These are phyloP conservation scores for Trichomycterus rosablanca DNA, from an alignment of 2,113 vertebrate genomes.

Conservation along the genomic window DNA sequence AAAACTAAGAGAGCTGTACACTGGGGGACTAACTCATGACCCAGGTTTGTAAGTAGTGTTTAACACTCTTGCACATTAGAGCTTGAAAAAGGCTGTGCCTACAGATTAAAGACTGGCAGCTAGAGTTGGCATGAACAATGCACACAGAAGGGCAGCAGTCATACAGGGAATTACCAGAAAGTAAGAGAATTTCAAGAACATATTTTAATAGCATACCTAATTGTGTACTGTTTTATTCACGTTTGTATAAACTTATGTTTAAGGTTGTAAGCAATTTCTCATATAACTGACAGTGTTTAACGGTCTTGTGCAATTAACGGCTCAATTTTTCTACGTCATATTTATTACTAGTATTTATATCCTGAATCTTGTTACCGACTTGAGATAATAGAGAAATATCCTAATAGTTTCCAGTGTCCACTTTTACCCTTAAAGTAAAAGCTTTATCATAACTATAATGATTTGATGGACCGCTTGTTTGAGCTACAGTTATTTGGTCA, in stretches of 20 bases:
- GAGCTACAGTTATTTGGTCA: too few relatives aligned
- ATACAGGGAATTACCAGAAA: neutral
- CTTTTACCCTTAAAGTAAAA: too few relatives aligned
- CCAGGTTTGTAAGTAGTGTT: neutral
- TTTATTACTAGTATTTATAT: neutral
- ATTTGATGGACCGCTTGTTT: too few relatives aligned
- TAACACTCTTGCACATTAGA: neutral
- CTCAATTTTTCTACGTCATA: neutral
- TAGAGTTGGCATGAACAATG: too few relatives aligned
- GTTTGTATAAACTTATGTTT: slow-evolving; percentile 24
- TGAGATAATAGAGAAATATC: neutral
- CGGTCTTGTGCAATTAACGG: slow-evolving; percentile 9
- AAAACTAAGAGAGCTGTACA: neutral
- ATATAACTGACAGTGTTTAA: neutral
- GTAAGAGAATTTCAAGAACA: neutral
- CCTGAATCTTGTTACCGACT: too few relatives aligned
- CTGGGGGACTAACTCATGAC: neutral
- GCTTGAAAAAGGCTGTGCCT: slow-evolving; percentile 13
- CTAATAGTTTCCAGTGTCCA: neutral
- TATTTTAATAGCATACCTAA: too few relatives aligned
- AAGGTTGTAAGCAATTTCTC: too few relatives aligned
- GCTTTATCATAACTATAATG: too few relatives aligned
- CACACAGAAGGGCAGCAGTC: too few relatives aligned
- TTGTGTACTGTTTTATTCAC: slow-evolving; percentile 9
- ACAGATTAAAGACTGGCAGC: neutral